Percentiles rank a stretch among this genome's conserved stretches.
Evolutionary conservation across 2,888 invertebrate genomes (phyloP).

Genomic region (Dryococelus australis): DNA sequence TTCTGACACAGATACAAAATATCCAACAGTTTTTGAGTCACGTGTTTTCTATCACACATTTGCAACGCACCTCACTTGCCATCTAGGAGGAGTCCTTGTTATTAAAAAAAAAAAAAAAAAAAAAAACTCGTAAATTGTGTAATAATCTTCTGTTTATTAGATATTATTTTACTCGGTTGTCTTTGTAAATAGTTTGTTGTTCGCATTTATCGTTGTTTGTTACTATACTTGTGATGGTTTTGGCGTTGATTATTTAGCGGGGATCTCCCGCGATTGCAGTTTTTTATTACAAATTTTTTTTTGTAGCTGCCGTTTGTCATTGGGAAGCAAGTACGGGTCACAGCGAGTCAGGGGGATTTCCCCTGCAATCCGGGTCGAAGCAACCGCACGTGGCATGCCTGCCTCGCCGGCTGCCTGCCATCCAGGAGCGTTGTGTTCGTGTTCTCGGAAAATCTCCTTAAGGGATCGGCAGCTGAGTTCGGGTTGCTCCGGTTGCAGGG

Average conservation of each 20-base stretch:
- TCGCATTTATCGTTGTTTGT: background rate
- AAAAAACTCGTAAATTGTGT: too few species aligned
- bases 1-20: too few species aligned
- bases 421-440: background rate
- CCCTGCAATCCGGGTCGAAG: background rate
- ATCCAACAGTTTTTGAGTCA: too few species aligned
- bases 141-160: too few species aligned
- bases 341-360: background rate
- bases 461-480: too few species aligned
- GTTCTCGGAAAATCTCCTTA: background rate
- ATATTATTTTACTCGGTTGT: too few species aligned
- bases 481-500: background rate
- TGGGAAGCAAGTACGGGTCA: background rate
- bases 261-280: background rate
- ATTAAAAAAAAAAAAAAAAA: too few species aligned
- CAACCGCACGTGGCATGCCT: background rate
- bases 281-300: background rate
- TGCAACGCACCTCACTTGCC: too few species aligned
- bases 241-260: background rate
- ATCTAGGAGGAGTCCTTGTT: too few species aligned
- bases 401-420: background rate
- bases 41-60: too few species aligned
- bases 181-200: background rate
- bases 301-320: background rate
- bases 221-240: background rate